A percentile compares a stretch with the other conserved stretches of the same genome.
Conservation (phyloP, 2,797 vertebrate species). For the Trachurus trachurus region DNA sequence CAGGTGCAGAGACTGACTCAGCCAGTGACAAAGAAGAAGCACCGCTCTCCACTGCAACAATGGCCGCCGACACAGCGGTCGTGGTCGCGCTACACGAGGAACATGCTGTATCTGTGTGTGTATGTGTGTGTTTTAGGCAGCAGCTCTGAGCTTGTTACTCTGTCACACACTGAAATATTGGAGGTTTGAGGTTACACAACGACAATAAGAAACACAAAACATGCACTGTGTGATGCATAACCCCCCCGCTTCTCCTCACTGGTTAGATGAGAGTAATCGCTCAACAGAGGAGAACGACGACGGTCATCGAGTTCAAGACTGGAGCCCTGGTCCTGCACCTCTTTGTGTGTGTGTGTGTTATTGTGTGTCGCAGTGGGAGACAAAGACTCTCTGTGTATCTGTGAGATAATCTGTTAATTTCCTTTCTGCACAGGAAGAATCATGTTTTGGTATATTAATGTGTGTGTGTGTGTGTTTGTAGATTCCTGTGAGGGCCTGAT, state of each 20-base stretch:
- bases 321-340: background rate
- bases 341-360: slow-evolving; percentile 20
- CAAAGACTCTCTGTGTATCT: slow-evolving; percentile 60
- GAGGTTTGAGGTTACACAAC: background rate
- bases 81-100: background rate
- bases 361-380: slow-evolving; percentile 37
- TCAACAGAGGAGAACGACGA: background rate
- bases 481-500: slow-evolving; percentile 95
- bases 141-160: background rate
- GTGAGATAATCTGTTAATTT: slow-evolving; percentile 74
- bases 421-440: slow-evolving; percentile 50
- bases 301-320: background rate
- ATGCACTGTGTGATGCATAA: background rate
- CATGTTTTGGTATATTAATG: slow-evolving; percentile 45
- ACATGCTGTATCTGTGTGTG: background rate
- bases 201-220: background rate
- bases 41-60: background rate
- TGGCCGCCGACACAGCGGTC: background rate
- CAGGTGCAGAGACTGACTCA: background rate
- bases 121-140: background rate
- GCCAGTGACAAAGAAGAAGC: background rate
- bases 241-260: background rate
- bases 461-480: slow-evolving; percentile 68
- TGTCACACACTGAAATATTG: background rate
- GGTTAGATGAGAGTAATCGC: background rate